A percentile compares a stretch with the other conserved stretches of the same genome.
phyloP scores from a whole-genome alignment of 1,140 invertebrate genomes.

The Penaeus vannamei region DNA sequence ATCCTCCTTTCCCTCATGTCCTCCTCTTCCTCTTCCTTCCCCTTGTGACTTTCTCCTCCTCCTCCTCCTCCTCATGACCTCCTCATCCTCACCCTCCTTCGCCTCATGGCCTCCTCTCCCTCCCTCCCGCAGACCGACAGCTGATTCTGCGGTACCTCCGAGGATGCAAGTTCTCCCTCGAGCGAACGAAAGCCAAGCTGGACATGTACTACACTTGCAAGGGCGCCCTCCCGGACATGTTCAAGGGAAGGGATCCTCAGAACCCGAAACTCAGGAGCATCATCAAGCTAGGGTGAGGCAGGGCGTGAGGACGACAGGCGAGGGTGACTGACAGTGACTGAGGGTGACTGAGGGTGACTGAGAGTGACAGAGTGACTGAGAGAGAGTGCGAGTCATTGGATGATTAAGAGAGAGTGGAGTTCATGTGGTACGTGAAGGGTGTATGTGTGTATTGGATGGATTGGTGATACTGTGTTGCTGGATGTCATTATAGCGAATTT shows the following conservation, averaged over 20 bases:
- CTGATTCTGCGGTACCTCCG: conserved; percentile 82
- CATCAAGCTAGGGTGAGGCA: conserved; percentile 74
- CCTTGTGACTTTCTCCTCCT: neutral
- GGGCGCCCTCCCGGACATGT: conserved; percentile 86
- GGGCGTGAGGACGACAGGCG: neutral
- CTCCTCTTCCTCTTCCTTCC: no score
- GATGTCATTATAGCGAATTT: no score
- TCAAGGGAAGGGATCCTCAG: conserved; percentile 75
- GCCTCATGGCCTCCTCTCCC: neutral
- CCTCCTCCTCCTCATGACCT: no score
- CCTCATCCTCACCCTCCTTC: neutral
- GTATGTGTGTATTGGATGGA: no score
- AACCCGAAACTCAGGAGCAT: conserved; percentile 79
- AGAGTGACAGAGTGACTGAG: neutral
- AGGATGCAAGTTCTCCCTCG: conserved; percentile 86
- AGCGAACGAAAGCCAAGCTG: conserved; percentile 85
- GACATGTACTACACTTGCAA: conserved; percentile 86
- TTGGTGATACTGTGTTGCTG: no score
- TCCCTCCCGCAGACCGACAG: conserved; percentile 44
- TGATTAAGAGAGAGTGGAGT: neutral
- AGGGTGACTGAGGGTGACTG: neutral
- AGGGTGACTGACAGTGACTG: neutral
- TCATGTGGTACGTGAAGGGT: neutral
- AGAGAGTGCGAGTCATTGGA: neutral
- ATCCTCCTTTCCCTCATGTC: no score